Evolutionary conservation across 2,888 invertebrate species (phyloP), one percentile per base, ranked within the genome.

Genomic region (Trichacis sp.): DNA sequence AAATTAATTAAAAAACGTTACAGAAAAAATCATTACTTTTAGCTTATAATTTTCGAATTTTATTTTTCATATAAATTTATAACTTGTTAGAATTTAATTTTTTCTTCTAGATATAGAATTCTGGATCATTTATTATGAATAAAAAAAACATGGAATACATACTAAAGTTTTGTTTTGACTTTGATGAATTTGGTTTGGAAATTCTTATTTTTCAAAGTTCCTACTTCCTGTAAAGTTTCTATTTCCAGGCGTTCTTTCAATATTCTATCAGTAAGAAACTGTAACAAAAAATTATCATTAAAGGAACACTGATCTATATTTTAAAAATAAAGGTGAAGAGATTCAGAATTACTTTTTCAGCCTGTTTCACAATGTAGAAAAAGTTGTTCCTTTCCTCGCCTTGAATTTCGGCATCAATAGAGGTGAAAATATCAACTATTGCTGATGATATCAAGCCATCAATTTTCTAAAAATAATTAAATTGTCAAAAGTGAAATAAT

Each of bases 111-210:
- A n/a, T n/a, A n/a, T n/a, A n/a, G n/a, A n/a, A n/a, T n/a, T n/a
- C n/a, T n/a, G n/a, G n/a, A n/a, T n/a, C n/a, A n/a, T n/a, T n/a
- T n/a, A n/a, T n/a, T n/a, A n/a, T n/a, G n/a, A n/a, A n/a, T n/a
- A n/a, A 48, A 33, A 42, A 33, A 30, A 45, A 19, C 8, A 47
- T 30, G n/a, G 17, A 19, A 43, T 46, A 93, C 96, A 91, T 89
- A 97, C 97, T 97, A 98, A 79, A 98, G 87, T 86, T 97, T 96
- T 48, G 98, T 98, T 87, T 98, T 98, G 61, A 96, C 93, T 89
- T 97, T 97, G 77, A 98, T 97, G 85, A 97, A 97, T 84, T 96
- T 97, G 45, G 95, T 94, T 84, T 94, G 94, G 86, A 95, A 95
- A 73, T 91, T 93, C 82, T 93, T 93, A 80, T 95, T 95, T 78